Percentiles rank a stretch among this genome's conserved stretches.
Conservation (phyloP, 2,888 invertebrate species). For the Merodon equestris region DNA sequence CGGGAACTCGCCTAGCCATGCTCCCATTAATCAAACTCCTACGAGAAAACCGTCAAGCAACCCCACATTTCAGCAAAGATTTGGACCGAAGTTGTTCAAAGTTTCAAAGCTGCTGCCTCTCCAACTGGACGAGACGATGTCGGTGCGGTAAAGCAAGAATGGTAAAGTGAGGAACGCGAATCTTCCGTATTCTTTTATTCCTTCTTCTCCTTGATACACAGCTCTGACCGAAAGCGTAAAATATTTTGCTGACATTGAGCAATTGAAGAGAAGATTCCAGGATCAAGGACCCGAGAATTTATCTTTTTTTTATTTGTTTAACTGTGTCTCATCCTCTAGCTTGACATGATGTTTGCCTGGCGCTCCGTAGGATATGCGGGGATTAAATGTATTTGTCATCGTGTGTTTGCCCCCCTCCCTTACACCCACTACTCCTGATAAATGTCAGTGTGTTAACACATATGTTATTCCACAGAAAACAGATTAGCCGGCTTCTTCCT, state of each 20-base stretch:
- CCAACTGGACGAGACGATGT: conserved; percentile 6
- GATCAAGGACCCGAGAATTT: conserved; percentile 61
- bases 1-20: conserved; percentile 41
- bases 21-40: conserved; percentile 63
- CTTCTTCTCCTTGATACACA: no score
- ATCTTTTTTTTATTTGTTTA: conserved; percentile 51
- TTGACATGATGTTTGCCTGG: conserved; percentile 66
- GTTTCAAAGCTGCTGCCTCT: conserved; percentile 31
- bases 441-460: conserved; percentile 67
- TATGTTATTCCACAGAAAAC: conserved; percentile 62
- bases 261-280: conserved; percentile 66
- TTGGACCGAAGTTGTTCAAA: conserved; percentile 48
- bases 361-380: conserved; percentile 53
- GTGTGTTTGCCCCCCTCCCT: conserved; percentile 26
- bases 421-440: conserved; percentile 47
- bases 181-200: conserved; percentile 44
- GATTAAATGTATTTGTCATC: conserved; percentile 65
- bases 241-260: conserved; percentile 68
- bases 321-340: conserved; percentile 49
- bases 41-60: conserved; percentile 42
- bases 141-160: conserved; percentile 13
- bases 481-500: conserved; percentile 46
- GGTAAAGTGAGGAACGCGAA: conserved; percentile 17
- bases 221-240: conserved; percentile 62
- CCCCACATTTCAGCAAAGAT: conserved; percentile 61